Evolutionary conservation across 35 echinoderm and acorn worm genomes (phyloP).

Genomic region (Ptychodera flava): DNA sequence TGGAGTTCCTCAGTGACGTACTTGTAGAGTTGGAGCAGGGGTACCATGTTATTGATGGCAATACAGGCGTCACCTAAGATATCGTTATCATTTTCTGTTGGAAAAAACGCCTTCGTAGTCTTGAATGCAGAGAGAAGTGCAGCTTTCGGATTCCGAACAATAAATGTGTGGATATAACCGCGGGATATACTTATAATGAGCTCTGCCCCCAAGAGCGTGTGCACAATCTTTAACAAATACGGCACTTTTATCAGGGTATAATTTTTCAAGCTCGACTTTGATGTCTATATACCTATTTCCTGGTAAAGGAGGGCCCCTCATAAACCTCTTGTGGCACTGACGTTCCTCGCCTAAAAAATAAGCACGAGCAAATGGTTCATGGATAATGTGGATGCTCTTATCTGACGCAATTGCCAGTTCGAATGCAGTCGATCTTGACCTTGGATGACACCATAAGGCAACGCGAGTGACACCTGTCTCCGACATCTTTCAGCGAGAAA

Average conservation of each 20-base stretch:
- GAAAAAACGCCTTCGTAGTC: neutral
- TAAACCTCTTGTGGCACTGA: neutral
- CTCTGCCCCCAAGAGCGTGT: neutral
- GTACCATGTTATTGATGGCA: neutral
- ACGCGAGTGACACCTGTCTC: no score
- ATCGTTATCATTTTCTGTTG: neutral
- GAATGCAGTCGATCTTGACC: neutral
- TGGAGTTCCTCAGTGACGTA: neutral
- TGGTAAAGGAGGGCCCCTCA: neutral
- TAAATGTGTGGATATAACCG: neutral
- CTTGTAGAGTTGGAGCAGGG: neutral
- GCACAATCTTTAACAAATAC: neutral
- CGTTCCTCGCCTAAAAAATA: neutral
- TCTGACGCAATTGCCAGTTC: neutral
- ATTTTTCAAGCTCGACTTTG: neutral
- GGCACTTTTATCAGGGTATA: neutral
- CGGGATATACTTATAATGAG: neutral
- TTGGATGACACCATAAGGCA: neutral
- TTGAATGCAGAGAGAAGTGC: neutral
- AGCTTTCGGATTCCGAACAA: neutral
- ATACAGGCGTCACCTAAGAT: neutral
- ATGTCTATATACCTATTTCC: neutral
- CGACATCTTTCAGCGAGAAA: no score
- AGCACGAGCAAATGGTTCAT: neutral
- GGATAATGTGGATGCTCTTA: neutral